Percentiles rank a stretch among this genome's conserved stretches.
These are phyloP conservation scores for Gibbula magus DNA, from an alignment of 2,888 invertebrate species.

Conservation along the genomic window DNA sequence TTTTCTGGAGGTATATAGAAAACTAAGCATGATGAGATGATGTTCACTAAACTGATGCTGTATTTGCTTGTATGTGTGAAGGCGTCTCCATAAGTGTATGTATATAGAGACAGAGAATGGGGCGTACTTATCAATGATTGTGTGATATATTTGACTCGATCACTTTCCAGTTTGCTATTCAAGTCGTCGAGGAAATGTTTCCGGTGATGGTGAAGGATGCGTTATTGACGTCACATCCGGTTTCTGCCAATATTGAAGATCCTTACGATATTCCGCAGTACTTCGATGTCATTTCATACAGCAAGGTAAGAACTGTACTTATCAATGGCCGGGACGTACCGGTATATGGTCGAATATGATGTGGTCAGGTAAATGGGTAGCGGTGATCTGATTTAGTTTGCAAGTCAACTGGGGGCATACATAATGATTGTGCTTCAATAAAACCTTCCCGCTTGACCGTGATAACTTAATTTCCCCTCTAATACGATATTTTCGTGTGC, in stretches of 20 bases:
- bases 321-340: background rate
- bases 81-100: no score
- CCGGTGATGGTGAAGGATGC: slow-evolving; percentile 73
- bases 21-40: no score
- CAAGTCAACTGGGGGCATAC: background rate
- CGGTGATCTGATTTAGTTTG: background rate
- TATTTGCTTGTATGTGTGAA: no score
- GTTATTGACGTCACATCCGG: slow-evolving; percentile 71
- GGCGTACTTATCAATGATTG: no score
- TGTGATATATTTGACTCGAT: background rate
- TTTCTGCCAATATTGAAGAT: slow-evolving; percentile 68
- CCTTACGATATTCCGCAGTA: slow-evolving; percentile 71
- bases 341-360: background rate
- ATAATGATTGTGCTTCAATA: no score
- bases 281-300: slow-evolving; percentile 73
- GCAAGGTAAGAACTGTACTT: slow-evolving; percentile 61
- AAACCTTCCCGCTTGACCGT: no score
- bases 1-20: no score
- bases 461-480: no score
- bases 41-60: no score
- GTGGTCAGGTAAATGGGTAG: background rate
- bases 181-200: slow-evolving; percentile 69
- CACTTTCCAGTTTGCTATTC: slow-evolving; percentile 47
- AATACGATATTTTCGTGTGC: no score
- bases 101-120: no score